phyloP scores from a whole-genome alignment of 2,113 vertebrate species.

The Phylloscopus trochiloides region DNA sequence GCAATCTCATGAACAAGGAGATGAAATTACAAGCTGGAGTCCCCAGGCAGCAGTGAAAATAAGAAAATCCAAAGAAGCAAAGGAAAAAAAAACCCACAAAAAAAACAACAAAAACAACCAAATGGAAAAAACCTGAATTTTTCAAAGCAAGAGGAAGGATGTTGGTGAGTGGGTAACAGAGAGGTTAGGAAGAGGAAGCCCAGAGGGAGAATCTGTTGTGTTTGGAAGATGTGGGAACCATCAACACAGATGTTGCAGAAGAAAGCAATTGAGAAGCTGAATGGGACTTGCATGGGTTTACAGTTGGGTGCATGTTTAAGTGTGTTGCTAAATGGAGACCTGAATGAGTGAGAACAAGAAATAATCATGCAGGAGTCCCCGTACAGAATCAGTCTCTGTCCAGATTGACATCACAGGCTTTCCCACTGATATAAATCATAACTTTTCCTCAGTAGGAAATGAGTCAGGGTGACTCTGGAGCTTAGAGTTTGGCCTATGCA shows the following conservation, averaged over 20 bases:
- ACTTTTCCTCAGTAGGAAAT: conserved; percentile 44
- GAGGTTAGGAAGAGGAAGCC: not conserved
- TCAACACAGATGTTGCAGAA: conserved; percentile 52
- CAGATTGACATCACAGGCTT: conserved; percentile 39
- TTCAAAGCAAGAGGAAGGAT: not conserved
- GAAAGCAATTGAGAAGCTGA: conserved; percentile 21
- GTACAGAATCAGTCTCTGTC: not conserved
- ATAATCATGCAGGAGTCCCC: not conserved
- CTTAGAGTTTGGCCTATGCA: conserved; percentile 25
- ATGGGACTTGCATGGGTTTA: conserved; percentile 17
- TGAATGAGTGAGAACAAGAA: conserved; percentile 18
- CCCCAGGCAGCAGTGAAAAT: not conserved
- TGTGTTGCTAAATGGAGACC: conserved; percentile 13
- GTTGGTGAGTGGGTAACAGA: not conserved
- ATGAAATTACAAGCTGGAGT: conserved; percentile 26
- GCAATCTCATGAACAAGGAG: not conserved
- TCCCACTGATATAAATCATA: not conserved
- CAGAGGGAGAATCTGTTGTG: conserved; percentile 42
- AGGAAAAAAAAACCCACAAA: not conserved
- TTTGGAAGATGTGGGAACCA: conserved; percentile 49
- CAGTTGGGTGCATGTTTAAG: not conserved
- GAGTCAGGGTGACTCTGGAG: conserved; percentile 42
- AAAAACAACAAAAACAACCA: not conserved
- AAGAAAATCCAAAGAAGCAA: not conserved
- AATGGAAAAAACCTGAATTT: not conserved